Conservation (phyloP, 2,888 invertebrate species). For the Tholera decimalis region DNA sequence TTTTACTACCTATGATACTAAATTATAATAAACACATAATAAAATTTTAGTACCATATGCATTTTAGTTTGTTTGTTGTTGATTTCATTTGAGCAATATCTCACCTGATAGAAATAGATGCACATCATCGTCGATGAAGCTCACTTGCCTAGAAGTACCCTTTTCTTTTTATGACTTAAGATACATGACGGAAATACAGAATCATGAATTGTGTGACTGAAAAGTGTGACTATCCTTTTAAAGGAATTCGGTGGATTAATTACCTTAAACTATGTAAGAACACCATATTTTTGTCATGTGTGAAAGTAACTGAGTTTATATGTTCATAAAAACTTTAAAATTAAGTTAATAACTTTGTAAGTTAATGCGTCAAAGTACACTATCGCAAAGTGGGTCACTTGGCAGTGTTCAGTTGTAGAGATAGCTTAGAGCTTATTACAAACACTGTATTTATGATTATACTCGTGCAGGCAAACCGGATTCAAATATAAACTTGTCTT, state of each 20-base stretch:
- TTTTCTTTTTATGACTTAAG: too few relatives aligned
- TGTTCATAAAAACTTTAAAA: conserved; percentile 8
- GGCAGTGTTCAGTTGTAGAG: conserved; percentile 51
- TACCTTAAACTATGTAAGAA: neutral
- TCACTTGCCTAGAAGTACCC: too few relatives aligned
- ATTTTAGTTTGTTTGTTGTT: too few relatives aligned
- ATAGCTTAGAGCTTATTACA: conserved; percentile 64
- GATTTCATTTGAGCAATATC: too few relatives aligned
- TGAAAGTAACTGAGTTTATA: neutral
- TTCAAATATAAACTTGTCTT: conserved; percentile 65
- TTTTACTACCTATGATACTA: neutral
- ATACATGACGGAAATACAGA: too few relatives aligned
- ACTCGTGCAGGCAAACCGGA: conserved; percentile 61
- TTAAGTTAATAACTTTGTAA: conserved; percentile 6
- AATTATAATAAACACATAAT: too few relatives aligned
- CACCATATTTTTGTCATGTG: neutral
- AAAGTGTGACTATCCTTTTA: neutral
- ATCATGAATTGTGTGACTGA: too few relatives aligned
- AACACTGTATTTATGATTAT: conserved; percentile 67
- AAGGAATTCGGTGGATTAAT: neutral
- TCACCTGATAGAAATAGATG: neutral
- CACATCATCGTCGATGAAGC: too few relatives aligned
- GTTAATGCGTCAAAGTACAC: conserved; percentile 45
- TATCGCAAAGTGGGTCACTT: conserved; percentile 59
- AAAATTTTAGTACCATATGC: too few relatives aligned